These are phyloP conservation scores for Pterostichus madidus DNA, from an alignment of 2,888 invertebrate species.

Conservation along the genomic window DNA sequence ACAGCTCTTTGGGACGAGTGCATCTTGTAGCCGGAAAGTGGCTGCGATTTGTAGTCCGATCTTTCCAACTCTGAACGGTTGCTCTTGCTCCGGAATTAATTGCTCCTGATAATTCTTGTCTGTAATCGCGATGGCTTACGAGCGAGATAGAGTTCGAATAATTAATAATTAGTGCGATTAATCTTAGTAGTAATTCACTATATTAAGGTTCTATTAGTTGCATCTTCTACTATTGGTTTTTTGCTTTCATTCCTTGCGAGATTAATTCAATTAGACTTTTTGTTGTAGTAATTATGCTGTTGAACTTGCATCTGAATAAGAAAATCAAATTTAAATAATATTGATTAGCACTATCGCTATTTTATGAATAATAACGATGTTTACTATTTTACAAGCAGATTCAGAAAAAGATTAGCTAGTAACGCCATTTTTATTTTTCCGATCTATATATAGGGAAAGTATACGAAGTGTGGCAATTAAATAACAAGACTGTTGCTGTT, in stretches of 20 bases:
- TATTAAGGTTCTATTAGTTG: slow-evolving; percentile 19
- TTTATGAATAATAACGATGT: too few species aligned
- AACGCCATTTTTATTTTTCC: too few species aligned
- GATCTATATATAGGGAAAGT: too few species aligned
- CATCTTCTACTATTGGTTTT: slow-evolving; percentile 15
- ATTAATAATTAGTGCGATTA: slow-evolving; percentile 51
- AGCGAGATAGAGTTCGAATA: slow-evolving; percentile 33
- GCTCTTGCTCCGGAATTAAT: slow-evolving; percentile 38
- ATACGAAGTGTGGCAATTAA: too few species aligned
- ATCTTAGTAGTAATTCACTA: slow-evolving; percentile 43
- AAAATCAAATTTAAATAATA: neutral
- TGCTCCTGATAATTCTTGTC: slow-evolving; percentile 36
- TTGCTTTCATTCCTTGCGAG: neutral
- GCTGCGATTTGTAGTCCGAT: slow-evolving; percentile 24
- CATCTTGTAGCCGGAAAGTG: neutral
- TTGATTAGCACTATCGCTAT: too few species aligned
- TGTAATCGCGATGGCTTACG: slow-evolving; percentile 25
- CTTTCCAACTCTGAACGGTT: slow-evolving; percentile 49
- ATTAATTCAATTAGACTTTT: slow-evolving; percentile 18
- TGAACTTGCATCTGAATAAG: slow-evolving; percentile 11
- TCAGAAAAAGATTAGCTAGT: too few species aligned
- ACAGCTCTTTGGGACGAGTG: slow-evolving; percentile 17
- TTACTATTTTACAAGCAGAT: too few species aligned
- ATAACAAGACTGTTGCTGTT: too few species aligned
- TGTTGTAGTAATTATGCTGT: slow-evolving; percentile 10